Percentiles rank a stretch among this genome's conserved stretches.
Conservation (phyloP, 2,888 invertebrate genomes). For the Drosophila paramelanica region DNA sequence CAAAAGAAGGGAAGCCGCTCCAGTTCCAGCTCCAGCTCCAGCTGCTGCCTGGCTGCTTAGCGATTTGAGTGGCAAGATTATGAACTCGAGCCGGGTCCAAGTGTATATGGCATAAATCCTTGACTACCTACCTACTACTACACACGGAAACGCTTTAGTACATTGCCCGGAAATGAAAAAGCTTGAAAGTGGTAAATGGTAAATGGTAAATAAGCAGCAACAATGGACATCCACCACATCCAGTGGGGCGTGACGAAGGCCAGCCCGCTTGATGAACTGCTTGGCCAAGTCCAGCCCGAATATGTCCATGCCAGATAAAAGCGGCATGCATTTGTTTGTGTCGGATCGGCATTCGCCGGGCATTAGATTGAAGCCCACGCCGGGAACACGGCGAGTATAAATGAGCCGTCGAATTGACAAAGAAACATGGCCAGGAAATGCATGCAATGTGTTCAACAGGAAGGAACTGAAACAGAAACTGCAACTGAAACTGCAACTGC, state of each 20-base stretch:
- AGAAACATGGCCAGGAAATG: slow-evolving; percentile 65
- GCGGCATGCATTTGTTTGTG: slow-evolving; percentile 64
- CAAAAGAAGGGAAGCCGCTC: slow-evolving; percentile 36
- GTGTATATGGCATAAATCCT: slow-evolving; percentile 63
- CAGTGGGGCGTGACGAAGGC: slow-evolving; percentile 33
- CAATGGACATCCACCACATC: slow-evolving; percentile 25
- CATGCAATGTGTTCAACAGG: slow-evolving; percentile 15
- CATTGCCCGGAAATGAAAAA: slow-evolving; percentile 70
- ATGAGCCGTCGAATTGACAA: slow-evolving; percentile 66
- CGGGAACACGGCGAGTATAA: slow-evolving; percentile 45
- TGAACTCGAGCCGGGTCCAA: slow-evolving; percentile 51
- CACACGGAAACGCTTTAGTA: slow-evolving; percentile 70
- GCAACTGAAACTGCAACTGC: not conserved
- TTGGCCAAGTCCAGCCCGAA: slow-evolving; percentile 14
- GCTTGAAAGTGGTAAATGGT: slow-evolving; percentile 45
- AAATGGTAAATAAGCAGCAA: slow-evolving; percentile 45
- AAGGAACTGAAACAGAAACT: slow-evolving; percentile 17
- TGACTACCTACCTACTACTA: slow-evolving; percentile 19
- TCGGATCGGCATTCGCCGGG: slow-evolving; percentile 48
- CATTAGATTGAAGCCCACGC: slow-evolving; percentile 28
- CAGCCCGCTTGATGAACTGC: slow-evolving; percentile 58
- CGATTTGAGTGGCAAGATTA: slow-evolving; percentile 75
- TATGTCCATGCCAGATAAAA: slow-evolving; percentile 55
- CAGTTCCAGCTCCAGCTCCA: slow-evolving; percentile 18
- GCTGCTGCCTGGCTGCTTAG: slow-evolving; percentile 60